phyloP scores from a whole-genome alignment of 1,140 invertebrate species.

The Ceratosolen fusciceps region DNA sequence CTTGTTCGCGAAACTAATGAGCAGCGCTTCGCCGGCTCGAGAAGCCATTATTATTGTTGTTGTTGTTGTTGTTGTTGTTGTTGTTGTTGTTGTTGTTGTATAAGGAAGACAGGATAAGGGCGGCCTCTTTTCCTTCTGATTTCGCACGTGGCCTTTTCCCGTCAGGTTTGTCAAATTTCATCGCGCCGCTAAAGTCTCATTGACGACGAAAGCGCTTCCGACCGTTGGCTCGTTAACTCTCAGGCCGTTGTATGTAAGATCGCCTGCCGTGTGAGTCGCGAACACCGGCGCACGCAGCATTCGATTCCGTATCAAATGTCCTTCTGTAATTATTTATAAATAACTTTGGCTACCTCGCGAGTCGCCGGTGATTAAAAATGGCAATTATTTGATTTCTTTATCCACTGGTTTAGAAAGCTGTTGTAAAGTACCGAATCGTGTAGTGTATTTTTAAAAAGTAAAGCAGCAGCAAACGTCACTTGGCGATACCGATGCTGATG shows the following conservation, averaged over 20 bases:
- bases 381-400: conserved; percentile 11
- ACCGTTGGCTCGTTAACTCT: no score
- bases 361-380: conserved; percentile 4
- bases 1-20: background rate
- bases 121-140: no score
- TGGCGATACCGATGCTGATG: no score
- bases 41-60: background rate
- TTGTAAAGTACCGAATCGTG: conserved; percentile 12
- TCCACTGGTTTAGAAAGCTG: conserved; percentile 2
- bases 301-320: background rate
- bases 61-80: no score
- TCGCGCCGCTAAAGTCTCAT: background rate
- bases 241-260: background rate
- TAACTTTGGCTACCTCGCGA: background rate
- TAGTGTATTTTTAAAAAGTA: conserved; percentile 11
- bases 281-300: background rate
- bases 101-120: background rate
- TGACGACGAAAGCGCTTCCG: no score
- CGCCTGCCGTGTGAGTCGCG: background rate
- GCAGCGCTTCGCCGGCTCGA: background rate
- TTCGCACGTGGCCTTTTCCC: background rate
- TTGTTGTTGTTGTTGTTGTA: no score
- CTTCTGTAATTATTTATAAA: conserved; percentile 17
- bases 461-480: background rate
- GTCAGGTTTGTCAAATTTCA: conserved; percentile 2